Percentiles rank a stretch among this genome's conserved stretches.
These are phyloP conservation scores for Pristionchus japonicus DNA, from an alignment of 2,888 invertebrate species.

Conservation along the genomic window DNA sequence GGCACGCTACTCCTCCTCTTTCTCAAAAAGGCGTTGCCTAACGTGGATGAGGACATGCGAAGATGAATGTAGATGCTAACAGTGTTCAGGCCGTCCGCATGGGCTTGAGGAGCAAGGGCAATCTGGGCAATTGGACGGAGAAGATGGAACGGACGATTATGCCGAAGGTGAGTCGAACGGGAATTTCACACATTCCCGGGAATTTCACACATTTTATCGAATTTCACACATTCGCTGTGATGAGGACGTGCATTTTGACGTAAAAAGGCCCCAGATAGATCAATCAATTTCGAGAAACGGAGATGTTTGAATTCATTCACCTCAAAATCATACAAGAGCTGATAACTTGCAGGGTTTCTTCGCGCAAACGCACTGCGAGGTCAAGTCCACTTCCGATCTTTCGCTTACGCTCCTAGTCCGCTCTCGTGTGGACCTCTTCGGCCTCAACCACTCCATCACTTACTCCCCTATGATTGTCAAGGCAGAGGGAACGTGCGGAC, in stretches of 20 bases:
- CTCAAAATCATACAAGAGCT: too few relatives aligned
- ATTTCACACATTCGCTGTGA: background rate
- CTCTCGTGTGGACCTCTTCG: background rate
- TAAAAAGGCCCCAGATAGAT: too few relatives aligned
- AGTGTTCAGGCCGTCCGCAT: conserved; percentile 13
- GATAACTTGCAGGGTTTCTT: background rate
- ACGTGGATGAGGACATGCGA: too few relatives aligned
- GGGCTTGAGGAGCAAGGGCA: background rate
- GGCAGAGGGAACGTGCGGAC: background rate
- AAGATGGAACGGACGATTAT: background rate
- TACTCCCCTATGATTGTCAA: background rate
- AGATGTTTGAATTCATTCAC: too few relatives aligned
- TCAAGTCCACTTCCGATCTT: background rate
- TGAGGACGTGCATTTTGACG: too few relatives aligned
- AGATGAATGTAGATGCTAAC: too few relatives aligned
- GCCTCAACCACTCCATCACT: background rate
- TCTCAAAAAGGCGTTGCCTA: too few relatives aligned
- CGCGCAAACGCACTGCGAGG: background rate
- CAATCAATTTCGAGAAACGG: too few relatives aligned
- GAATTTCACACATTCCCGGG: background rate
- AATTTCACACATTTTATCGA: background rate
- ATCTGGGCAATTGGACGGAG: background rate
- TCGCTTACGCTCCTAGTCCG: background rate
- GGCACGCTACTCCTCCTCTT: too few relatives aligned
- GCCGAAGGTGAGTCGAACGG: background rate